Percentiles rank a stretch among this genome's conserved stretches.
phyloP scores from a whole-genome alignment of 2,113 vertebrate genomes.

The Anthoscopus minutus region DNA sequence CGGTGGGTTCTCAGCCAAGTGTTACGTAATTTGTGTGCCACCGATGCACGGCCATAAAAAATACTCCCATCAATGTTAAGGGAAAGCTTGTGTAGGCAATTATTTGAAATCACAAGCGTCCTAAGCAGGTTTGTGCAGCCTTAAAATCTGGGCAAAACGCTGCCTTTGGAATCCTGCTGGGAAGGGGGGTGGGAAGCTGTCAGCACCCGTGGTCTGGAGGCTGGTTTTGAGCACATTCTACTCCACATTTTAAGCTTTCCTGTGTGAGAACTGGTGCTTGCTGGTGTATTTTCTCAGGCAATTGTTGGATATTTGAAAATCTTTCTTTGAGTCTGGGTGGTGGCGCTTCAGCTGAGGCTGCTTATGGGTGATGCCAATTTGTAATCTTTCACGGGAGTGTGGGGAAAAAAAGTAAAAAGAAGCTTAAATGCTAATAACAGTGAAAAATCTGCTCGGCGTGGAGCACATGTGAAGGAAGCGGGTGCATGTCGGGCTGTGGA shows the following conservation, averaged over 20 bases:
- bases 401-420: neutral
- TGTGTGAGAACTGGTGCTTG: neutral
- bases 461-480: neutral
- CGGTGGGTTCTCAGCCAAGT: neutral
- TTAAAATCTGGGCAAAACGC: neutral
- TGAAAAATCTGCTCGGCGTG: neutral
- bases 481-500: neutral
- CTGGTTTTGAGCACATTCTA: neutral
- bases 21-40: conserved; percentile 31
- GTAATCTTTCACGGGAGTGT: neutral
- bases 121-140: neutral
- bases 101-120: neutral
- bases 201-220: neutral
- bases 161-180: neutral
- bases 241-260: neutral
- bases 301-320: neutral
- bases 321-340: neutral
- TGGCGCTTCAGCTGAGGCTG: neutral
- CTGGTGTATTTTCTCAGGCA: neutral
- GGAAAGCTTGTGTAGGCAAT: neutral
- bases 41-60: neutral
- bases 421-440: conserved; percentile 23
- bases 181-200: neutral
- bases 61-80: neutral
- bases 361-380: neutral